These are phyloP conservation scores for Odocoileus virginianus DNA, from an alignment of 2,113 vertebrate genomes.

Conservation along the genomic window DNA sequence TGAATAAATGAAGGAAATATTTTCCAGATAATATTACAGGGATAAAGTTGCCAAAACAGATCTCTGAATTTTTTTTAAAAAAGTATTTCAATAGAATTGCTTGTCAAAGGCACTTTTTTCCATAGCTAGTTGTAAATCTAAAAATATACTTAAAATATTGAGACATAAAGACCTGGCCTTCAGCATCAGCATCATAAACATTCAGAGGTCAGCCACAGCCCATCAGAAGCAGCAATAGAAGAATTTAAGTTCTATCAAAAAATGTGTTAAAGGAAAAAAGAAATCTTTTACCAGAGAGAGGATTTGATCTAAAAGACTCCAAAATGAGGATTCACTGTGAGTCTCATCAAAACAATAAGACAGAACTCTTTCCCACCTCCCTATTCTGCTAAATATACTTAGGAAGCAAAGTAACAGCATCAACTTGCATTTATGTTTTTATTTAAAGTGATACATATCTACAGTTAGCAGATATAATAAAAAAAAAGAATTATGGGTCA, in stretches of 20 bases:
- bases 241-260: background rate
- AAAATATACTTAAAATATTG: background rate
- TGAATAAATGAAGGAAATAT: background rate
- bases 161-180: background rate
- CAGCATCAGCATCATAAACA: background rate
- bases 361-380: background rate
- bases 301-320: background rate
- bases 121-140: background rate
- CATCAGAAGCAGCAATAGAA: background rate
- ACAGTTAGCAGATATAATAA: background rate
- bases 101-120: background rate
- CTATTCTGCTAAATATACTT: background rate
- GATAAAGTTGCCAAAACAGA: background rate
- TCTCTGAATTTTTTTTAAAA: background rate
- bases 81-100: background rate
- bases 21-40: background rate
- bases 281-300: background rate
- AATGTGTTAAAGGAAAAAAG: background rate
- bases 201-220: fast-evolving
- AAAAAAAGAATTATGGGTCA: background rate
- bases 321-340: background rate
- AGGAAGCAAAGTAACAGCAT: background rate
- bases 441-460: background rate
- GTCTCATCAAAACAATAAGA: background rate
- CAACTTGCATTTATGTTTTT: background rate